Base-by-base conservation (phyloP, 2,888 invertebrate species). In the Brassicogethes aeneus region DNA sequence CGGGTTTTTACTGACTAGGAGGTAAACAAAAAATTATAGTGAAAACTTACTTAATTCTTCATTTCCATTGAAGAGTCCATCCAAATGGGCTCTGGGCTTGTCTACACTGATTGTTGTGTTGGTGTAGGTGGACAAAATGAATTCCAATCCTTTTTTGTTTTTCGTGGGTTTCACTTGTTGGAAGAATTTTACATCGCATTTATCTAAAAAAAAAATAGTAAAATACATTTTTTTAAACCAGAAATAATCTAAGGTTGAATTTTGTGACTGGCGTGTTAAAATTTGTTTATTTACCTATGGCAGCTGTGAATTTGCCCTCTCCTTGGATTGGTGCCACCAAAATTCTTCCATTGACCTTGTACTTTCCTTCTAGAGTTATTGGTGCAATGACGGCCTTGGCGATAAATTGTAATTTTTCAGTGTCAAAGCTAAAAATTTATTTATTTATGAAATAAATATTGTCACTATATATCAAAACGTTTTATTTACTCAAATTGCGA, bases 261-360 rank as follows among this genome's bases (percentile, higher is more conserved):
- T n/a, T n/a, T n/a, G 23, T 23, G 23, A 23, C 23, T 23, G 23
- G 23, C 23, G 5, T 23, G 23, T 23, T 23, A 23, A n/a, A n/a
- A n/a, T n/a, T n/a, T n/a, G n/a, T n/a, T 23, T 32, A 10, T 46
- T 36, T 42, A 60, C 60, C 56, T 34, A 59, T 52, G 34, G 50
- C 43, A 3, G 57, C 58, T 10, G 37, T 43, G 34, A 60, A 59
- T 32, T 37, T 52, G 14, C 60, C 60, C 12, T 40, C 44, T 17
- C 60, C 60, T 41, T 49, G 49, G 23, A 60, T 57, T 12, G 59
- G 59, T 7, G 57, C 61, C 2, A 64, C 40, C n/a, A 65, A 43
- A 34, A 65, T 51, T 44, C 52, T 54, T 14, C 64, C 64, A 15
- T 41, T 53, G 1, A 64, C 53, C n/a, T 47, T 55, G 39, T 61